Percentiles rank a stretch among this genome's conserved stretches.
These are phyloP conservation scores for Trissonchulus sp. DNA, from an alignment of 2,888 invertebrate species.

Conservation along the genomic window DNA sequence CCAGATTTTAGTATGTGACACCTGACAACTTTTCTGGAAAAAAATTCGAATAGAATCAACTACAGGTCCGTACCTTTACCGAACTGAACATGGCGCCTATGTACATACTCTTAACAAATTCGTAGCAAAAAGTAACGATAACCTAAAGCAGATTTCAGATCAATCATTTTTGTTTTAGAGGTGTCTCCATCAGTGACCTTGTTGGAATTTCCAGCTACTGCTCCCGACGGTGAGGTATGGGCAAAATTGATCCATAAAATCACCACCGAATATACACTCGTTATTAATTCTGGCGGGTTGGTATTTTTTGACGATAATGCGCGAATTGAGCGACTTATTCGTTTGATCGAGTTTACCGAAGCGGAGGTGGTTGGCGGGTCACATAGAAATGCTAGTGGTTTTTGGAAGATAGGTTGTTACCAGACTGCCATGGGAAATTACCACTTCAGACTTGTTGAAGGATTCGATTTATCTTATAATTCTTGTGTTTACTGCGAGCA, in stretches of 20 bases:
- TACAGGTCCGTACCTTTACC: no score
- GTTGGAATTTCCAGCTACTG: no score
- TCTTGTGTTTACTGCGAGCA: constrained; percentile 28
- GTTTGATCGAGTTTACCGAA: constrained; percentile 12
- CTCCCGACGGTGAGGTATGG: not conserved
- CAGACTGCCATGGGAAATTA: constrained; percentile 21
- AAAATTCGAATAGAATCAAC: no score
- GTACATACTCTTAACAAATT: no score
- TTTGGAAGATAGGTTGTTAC: constrained; percentile 22
- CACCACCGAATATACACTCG: not conserved
- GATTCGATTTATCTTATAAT: constrained; percentile 26
- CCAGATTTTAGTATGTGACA: no score
- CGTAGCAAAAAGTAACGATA: no score
- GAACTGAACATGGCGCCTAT: no score
- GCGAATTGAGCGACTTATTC: not conserved
- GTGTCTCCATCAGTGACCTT: no score
- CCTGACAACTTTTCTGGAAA: no score
- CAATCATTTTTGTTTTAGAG: no score
- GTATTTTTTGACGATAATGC: constrained; percentile 9
- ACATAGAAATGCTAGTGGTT: constrained; percentile 15
- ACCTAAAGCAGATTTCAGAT: no score
- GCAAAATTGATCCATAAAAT: not conserved
- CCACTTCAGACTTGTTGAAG: constrained; percentile 20
- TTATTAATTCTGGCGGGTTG: not conserved
- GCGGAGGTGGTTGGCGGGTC: constrained; percentile 13